Evolutionary conservation across 2,113 vertebrate genomes (phyloP).

Genomic region (Aleadryas rufinucha): DNA sequence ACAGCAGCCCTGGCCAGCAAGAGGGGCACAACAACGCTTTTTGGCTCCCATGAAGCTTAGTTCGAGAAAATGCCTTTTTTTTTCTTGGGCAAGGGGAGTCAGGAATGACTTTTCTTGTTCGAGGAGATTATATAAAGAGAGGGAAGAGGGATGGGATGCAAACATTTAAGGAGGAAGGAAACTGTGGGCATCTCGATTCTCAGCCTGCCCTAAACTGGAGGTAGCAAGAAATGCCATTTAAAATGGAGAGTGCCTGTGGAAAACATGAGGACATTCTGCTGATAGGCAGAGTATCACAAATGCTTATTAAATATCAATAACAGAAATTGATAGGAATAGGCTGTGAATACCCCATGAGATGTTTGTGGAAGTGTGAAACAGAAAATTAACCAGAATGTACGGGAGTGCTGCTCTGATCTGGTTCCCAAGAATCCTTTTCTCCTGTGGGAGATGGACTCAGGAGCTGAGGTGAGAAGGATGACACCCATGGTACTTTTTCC

Average conservation of each 20-base stretch:
- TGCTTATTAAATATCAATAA: not conserved
- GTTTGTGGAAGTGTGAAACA: not conserved
- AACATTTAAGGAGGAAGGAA: not conserved
- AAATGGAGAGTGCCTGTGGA: not conserved
- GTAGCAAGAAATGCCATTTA: not conserved
- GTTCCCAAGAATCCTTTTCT: not conserved
- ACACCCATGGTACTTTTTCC: not conserved
- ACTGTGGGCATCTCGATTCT: not conserved
- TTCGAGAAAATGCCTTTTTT: not conserved
- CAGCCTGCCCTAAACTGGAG: not conserved
- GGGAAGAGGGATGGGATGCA: not conserved
- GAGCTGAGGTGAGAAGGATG: not conserved
- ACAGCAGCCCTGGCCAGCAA: conserved; percentile 1
- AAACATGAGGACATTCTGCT: not conserved
- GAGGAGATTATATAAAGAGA: not conserved
- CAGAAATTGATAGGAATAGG: no score
- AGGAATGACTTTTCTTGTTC: not conserved
- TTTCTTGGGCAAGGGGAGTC: not conserved
- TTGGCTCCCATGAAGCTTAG: not conserved
- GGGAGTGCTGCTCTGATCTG: not conserved
- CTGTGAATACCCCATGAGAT: not conserved
- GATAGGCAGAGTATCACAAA: not conserved
- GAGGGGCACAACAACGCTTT: not conserved
- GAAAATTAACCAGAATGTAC: not conserved
- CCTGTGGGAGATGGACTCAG: not conserved